Evolutionary conservation across 2,113 vertebrate genomes (phyloP).

Genomic region (Actenoides hombroni): DNA sequence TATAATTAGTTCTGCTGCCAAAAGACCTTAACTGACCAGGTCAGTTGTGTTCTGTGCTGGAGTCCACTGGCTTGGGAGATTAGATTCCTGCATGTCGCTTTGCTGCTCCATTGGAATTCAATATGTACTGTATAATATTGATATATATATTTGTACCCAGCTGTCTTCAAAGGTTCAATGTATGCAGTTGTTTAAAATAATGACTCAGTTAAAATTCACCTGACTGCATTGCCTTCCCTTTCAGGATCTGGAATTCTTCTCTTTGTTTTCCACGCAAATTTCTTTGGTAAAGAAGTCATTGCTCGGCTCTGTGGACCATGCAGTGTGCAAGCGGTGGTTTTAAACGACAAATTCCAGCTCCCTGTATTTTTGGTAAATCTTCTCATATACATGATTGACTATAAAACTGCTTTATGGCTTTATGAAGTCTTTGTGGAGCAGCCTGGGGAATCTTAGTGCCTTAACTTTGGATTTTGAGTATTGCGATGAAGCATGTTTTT

Average conservation of each 20-base stretch:
- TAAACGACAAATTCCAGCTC: slow-evolving; percentile 97
- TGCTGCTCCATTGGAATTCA: neutral
- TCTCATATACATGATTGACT: neutral
- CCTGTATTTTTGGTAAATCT: slow-evolving; percentile 90
- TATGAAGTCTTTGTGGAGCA: neutral
- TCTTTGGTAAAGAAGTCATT: slow-evolving; percentile 83
- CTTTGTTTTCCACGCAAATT: slow-evolving; percentile 94
- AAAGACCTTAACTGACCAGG: neutral
- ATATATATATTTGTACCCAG: neutral
- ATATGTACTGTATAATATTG: neutral
- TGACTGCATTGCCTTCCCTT: neutral
- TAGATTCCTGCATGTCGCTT: neutral
- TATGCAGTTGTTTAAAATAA: neutral
- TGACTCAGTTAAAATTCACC: neutral
- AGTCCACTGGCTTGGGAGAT: neutral
- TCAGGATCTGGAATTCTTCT: slow-evolving; percentile 92
- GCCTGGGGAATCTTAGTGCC: neutral
- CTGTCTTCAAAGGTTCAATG: neutral
- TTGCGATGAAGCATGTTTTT: neutral
- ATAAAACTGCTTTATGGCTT: neutral
- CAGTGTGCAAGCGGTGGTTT: slow-evolving; percentile 92
- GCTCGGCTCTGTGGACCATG: slow-evolving; percentile 93
- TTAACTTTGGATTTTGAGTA: neutral
- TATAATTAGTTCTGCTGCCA: neutral
- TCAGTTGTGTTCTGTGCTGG: neutral